Base-by-base conservation (phyloP, 2,888 invertebrate species). In the Polyommatus icarus region DNA sequence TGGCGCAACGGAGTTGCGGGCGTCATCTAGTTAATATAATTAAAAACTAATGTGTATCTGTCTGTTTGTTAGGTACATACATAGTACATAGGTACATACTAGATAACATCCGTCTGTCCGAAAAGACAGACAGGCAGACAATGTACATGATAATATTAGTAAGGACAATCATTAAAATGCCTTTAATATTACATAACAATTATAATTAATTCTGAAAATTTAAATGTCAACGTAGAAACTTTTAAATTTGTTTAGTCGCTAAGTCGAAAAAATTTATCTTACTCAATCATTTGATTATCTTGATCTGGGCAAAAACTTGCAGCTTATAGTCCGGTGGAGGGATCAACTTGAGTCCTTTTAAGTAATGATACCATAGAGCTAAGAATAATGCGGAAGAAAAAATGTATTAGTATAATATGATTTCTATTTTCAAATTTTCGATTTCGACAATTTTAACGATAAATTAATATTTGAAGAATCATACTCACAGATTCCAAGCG, bases 281-380 rank as follows among this genome's bases (percentile, higher is more conserved):
- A 75, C 54, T 75, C 75, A 75, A 75, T 75, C 75, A 75, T 24
- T 54, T 50, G 46, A 24, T 50, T 50, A 75, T 46, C 73, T 46
- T 50, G 50, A 75, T 75, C 75, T 54, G 20, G 5, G 46, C 40
- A 75, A 54, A 75, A 75, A 75, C 50, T 75, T 75, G 54, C 75
- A 75, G 75, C 75, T 54, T 75, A 73, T 73, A 75, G 75, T 75
- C 75, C 75, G 7, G 29, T 75, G 20, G 20, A 50, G 75, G 75
- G 75, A 75, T 50, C 50, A 54, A 75, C 24, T 75, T 54, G 75
- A 75, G 75, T 50, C 75, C 75, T 75, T 75, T 54, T 75, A 75
- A 54, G 46, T 75, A 75, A 75, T 75, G 75, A 75, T 50, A 29
- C 50, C 54, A 54, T 50, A 75, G 75, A 75, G 24, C n/a, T 75